These are phyloP conservation scores for Rhinatrema bivittatum DNA, from an alignment of 2,797 vertebrate species.

Conservation along the genomic window DNA sequence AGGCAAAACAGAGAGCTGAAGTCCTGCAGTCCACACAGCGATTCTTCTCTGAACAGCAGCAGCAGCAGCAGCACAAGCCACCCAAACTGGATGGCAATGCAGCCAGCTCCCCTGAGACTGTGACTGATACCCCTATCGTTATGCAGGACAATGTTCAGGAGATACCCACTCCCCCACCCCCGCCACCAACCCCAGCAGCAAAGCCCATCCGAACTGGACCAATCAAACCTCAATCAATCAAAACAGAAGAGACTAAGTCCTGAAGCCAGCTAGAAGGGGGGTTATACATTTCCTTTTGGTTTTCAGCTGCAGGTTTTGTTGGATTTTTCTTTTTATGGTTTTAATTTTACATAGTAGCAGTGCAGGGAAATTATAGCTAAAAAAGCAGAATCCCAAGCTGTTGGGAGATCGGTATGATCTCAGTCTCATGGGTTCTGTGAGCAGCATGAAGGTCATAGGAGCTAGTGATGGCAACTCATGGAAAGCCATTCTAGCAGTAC, in stretches of 20 bases:
- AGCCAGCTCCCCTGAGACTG: slow-evolving; percentile 54
- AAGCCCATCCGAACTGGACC: slow-evolving; percentile 97
- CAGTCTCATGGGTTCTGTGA: no score
- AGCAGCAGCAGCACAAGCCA: slow-evolving; percentile 67
- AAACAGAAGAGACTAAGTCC: slow-evolving; percentile 94
- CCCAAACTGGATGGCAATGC: slow-evolving; percentile 65
- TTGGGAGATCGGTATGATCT: no score
- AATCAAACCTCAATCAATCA: slow-evolving; percentile 97
- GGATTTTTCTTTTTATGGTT: no score
- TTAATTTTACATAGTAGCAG: no score
- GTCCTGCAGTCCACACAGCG: slow-evolving; percentile 97
- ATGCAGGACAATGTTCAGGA: slow-evolving; percentile 76
- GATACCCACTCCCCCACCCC: slow-evolving; percentile 40
- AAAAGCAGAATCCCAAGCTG: no score
- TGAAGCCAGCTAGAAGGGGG: slow-evolving; percentile 30
- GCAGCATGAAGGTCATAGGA: no score
- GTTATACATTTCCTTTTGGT: no score
- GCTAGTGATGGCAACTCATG: no score
- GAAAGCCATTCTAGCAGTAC: no score
- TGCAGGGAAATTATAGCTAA: no score
- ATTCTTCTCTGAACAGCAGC: slow-evolving; percentile 95
- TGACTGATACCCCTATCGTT: slow-evolving; percentile 40
- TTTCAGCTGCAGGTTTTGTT: no score
- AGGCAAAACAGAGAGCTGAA: slow-evolving; percentile 98
- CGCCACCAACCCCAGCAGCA: slow-evolving; percentile 35